Base-by-base conservation (phyloP, 1,140 invertebrate genomes). In the Pantala flavescens region DNA sequence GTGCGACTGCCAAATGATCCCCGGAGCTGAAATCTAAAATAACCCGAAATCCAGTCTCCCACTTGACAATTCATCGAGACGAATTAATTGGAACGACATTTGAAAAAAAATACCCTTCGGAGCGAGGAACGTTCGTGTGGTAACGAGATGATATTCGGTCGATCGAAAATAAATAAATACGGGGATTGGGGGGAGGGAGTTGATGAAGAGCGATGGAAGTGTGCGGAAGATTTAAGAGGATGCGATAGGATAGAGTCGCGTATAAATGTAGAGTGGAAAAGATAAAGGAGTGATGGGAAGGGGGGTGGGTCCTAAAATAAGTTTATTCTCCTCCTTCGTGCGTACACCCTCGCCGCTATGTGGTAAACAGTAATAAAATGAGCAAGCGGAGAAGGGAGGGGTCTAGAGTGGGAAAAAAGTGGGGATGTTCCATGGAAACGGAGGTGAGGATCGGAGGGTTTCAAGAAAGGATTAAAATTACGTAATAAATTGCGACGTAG, bases 311-410 rank as follows among this genome's bases (percentile, higher is more conserved):
- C 49, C 49, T 19, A 21, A 63, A 63, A 63, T 63, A 63, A 63
- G 49, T 63, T 63, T 63, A 19, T 63, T 63, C n/a, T 63, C n/a
- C 49, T 63, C 49, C n/a, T 63, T 3, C 49, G 12, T 21, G 49
- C 3, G 16, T 21, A 3, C 49, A 7, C n/a, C n/a, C 49, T 3
- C 49, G n/a, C 49, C n/a, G 14, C 14, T 63, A 63, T 19, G 49
- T 21, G n/a, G 49, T 63, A 63, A 63, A 63, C 49, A 63, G 49
- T 21, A 63, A 63, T 63, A 63, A 63, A 63, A 63, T 63, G 49
- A 63, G 49, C n/a, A 21, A 63, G 49, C 14, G 2, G 49, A 63
- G 12, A 12, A 21, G 12, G 49, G 16, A 49, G 43, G 16, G 16
- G 49, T 3, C 49, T 21, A 7, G 5, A 7, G 49, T 63, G 49